Conservation (phyloP, 1,140 invertebrate genomes). For the Trypoxylus dichotomus region DNA sequence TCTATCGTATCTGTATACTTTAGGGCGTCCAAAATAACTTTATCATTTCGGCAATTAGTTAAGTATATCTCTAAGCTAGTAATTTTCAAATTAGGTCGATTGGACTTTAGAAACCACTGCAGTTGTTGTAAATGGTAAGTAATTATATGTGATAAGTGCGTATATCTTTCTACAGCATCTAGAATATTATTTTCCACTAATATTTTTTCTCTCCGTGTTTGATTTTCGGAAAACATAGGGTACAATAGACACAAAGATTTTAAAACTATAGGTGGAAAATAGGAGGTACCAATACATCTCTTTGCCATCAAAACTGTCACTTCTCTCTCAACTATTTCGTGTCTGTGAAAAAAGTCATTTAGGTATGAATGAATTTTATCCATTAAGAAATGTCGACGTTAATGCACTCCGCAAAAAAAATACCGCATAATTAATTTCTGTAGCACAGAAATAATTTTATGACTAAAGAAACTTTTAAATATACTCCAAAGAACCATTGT, state of each 20-base stretch:
- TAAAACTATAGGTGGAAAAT: neutral
- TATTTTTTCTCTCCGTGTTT: neutral
- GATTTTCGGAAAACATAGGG: neutral
- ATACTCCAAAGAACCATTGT: too few species aligned
- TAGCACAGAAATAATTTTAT: too few species aligned
- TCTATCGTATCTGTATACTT: neutral
- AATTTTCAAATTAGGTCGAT: neutral
- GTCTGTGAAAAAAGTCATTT: neutral
- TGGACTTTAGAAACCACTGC: neutral
- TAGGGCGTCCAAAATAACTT: neutral
- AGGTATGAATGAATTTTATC: too few species aligned
- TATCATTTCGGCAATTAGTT: neutral
- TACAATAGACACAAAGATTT: neutral
- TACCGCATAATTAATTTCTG: too few species aligned
- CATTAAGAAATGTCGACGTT: too few species aligned
- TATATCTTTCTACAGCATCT: neutral
- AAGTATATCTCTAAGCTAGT: neutral
- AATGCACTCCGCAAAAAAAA: too few species aligned
- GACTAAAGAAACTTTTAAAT: too few species aligned
- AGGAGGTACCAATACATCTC: neutral
- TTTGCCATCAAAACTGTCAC: neutral
- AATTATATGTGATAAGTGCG: neutral
- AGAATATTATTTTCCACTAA: neutral
- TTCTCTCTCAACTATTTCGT: neutral
- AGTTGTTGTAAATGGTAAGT: neutral